Evolutionary conservation across 53 echinoderm and acorn worm species (phyloP).

Genomic region (Echinometra lucunter): DNA sequence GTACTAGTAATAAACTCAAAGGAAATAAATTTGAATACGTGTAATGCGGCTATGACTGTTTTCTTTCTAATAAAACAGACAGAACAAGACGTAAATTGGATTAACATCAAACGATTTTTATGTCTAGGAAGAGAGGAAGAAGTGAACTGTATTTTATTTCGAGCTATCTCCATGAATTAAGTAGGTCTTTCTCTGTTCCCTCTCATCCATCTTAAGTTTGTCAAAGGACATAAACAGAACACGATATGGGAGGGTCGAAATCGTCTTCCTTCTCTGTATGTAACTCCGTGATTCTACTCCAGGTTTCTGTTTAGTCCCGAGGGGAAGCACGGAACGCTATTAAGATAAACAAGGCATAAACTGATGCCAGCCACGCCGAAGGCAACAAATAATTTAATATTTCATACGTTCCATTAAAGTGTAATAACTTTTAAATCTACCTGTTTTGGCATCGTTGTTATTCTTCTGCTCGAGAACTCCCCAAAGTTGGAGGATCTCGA

Average conservation of each 20-base stretch:
- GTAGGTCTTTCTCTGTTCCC: neutral
- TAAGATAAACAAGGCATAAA: conserved; percentile 67
- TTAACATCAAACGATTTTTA: neutral
- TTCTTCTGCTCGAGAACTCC: conserved; percentile 35
- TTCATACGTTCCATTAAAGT: conserved; percentile 60
- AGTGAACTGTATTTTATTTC: neutral
- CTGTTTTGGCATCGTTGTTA: conserved; percentile 60
- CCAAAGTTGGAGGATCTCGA: neutral
- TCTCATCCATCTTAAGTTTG: conserved; percentile 40
- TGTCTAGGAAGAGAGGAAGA: neutral
- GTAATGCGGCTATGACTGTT: no score
- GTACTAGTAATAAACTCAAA: no score
- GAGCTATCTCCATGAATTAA: neutral
- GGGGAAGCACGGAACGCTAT: conserved; percentile 63
- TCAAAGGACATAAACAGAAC: conserved; percentile 52
- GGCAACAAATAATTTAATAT: conserved; percentile 63
- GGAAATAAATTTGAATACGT: no score
- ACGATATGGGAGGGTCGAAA: conserved; percentile 10
- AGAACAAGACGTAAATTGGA: no score
- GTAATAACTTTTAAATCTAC: conserved; percentile 65
- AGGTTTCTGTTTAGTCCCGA: conserved; percentile 49
- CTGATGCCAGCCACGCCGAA: conserved; percentile 41
- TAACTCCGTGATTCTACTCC: conserved; percentile 2
- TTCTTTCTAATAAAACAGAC: no score
- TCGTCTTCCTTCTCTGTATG: neutral